phyloP scores from a whole-genome alignment of 2,113 vertebrate genomes.

The Rhinichthys klamathensis region DNA sequence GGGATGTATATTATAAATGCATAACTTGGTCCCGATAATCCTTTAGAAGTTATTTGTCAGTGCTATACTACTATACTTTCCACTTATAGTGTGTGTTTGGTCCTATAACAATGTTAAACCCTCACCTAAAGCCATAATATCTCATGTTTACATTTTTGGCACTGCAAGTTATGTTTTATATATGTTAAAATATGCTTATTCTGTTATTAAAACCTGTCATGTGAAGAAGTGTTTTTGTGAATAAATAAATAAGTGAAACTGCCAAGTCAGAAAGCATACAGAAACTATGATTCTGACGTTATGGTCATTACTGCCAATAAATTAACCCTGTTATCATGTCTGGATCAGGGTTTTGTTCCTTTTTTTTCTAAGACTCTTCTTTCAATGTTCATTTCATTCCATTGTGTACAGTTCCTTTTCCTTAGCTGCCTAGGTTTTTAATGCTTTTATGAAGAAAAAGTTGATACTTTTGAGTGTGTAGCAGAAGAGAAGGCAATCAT shows the following conservation, averaged over 20 bases:
- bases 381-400: no score
- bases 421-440: no score
- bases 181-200: slow-evolving; percentile 26
- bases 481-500: neutral
- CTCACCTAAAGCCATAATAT: slow-evolving; percentile 45
- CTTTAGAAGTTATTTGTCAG: neutral
- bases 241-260: slow-evolving; percentile 22
- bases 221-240: slow-evolving; percentile 49
- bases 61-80: neutral
- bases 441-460: no score
- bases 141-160: slow-evolving; percentile 39
- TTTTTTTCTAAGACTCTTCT: no score
- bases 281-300: slow-evolving; percentile 72
- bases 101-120: slow-evolving; percentile 13
- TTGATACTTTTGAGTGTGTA: no score
- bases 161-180: slow-evolving; percentile 20
- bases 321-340: slow-evolving; percentile 46
- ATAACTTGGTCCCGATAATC: neutral
- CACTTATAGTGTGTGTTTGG: neutral
- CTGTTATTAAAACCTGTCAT: slow-evolving; percentile 38
- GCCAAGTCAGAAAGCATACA: slow-evolving; percentile 47
- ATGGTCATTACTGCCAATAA: slow-evolving; percentile 84
- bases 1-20: slow-evolving; percentile 12
- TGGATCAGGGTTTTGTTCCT: neutral
- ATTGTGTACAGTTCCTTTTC: no score